Conservation (phyloP, 2,888 invertebrate genomes). For the Xanthia togata region DNA sequence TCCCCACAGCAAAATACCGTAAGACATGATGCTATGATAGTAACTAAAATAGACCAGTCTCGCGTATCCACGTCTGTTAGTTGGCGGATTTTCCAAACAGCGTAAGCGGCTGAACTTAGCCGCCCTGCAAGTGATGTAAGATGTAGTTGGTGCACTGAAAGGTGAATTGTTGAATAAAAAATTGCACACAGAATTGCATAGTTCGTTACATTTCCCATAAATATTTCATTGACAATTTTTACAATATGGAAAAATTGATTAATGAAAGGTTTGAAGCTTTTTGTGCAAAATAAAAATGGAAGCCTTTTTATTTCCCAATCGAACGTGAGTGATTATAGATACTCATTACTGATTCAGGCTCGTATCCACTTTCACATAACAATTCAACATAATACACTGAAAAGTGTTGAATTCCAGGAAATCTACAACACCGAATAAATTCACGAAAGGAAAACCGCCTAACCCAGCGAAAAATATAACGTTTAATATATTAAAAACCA, state of each 20-base stretch:
- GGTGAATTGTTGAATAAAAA: conserved; percentile 9
- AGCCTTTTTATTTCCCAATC: conserved; percentile 4
- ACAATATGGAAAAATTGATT: conserved; percentile 41
- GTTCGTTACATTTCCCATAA: conserved; percentile 50
- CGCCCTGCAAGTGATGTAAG: too few species aligned
- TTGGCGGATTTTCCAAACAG: too few species aligned
- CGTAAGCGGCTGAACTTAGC: too few species aligned
- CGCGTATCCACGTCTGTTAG: too few species aligned
- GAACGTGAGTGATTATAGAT: not conserved
- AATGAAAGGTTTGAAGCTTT: conserved; percentile 29
- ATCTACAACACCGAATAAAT: not conserved
- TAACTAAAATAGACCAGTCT: too few species aligned
- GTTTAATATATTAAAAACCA: conserved; percentile 71
- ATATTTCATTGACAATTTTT: conserved; percentile 47
- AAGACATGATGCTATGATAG: too few species aligned
- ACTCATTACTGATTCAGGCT: not conserved
- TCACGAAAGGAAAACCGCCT: conserved; percentile 12
- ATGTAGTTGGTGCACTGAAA: not conserved
- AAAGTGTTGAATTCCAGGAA: not conserved
- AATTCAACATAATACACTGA: not conserved
- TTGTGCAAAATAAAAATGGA: conserved; percentile 17
- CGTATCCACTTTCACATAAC: not conserved
- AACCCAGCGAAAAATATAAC: conserved; percentile 40
- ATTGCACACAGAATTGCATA: conserved; percentile 23
- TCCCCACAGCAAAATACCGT: too few species aligned